phyloP scores from a whole-genome alignment of 2,797 vertebrate species.

The Apogon talboti region DNA sequence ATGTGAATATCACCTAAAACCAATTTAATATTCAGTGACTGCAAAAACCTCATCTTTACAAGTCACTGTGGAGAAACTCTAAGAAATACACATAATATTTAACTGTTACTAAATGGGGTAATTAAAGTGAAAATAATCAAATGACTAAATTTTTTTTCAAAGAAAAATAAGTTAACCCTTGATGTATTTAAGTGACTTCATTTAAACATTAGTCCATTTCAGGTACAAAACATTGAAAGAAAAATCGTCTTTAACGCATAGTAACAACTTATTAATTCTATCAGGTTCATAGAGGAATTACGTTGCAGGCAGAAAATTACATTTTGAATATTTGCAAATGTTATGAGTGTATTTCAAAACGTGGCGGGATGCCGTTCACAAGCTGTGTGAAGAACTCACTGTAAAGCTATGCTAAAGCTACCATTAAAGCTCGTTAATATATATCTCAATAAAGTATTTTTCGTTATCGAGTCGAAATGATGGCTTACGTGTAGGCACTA shows the following conservation, averaged over 20 bases:
- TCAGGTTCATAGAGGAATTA: constrained; percentile 26
- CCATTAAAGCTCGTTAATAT: not conserved
- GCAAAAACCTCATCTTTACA: no score
- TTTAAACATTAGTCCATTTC: not conserved
- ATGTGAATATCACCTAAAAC: not conserved
- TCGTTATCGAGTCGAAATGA: constrained; percentile 13
- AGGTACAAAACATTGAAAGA: not conserved
- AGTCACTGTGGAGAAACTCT: no score
- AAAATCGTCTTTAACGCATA: not conserved
- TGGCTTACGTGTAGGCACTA: constrained; percentile 22
- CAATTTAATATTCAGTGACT: not conserved
- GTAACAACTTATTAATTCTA: constrained; percentile 13
- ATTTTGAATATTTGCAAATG: not conserved
- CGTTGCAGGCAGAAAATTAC: not conserved
- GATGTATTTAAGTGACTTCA: not conserved
- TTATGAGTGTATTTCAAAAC: constrained; percentile 2
- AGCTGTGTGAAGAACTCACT: no score
- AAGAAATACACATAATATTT: no score
- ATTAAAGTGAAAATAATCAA: not conserved
- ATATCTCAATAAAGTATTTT: not conserved
- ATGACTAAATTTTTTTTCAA: not conserved
- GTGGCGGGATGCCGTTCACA: constrained; percentile 40
- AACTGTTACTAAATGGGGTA: no score
- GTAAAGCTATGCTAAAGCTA: not conserved
- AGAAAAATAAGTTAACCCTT: not conserved